Evolutionary conservation across 2,113 vertebrate species (phyloP).

Genomic region (Pollimyrus isidori): DNA sequence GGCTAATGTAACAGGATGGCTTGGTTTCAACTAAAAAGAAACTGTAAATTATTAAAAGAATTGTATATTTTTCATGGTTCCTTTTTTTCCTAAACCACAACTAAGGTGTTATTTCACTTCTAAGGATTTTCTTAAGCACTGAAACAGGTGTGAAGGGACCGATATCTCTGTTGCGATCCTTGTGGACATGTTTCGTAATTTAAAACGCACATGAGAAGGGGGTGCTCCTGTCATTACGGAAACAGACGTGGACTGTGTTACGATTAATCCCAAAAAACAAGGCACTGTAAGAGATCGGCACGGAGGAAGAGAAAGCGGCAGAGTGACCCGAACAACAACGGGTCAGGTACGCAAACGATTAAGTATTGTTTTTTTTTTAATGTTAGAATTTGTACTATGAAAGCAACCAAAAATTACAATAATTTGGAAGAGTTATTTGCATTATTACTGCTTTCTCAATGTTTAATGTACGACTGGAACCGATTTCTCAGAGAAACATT

Average conservation of each 20-base stretch:
- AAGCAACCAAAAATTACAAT: constrained; percentile 49
- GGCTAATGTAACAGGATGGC: constrained; percentile 36
- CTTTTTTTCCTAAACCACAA: constrained; percentile 26
- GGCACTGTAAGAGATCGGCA: constrained; percentile 47
- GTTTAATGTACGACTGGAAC: constrained; percentile 24
- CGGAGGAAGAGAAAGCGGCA: constrained; percentile 40
- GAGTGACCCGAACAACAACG: constrained; percentile 23
- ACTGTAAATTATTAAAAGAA: constrained; percentile 25
- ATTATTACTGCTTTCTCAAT: constrained; percentile 21
- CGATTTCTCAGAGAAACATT: constrained; percentile 39
- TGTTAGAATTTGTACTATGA: constrained; percentile 51
- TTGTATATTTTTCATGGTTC: constrained; percentile 28
- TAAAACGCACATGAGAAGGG: neutral
- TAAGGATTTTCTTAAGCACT: constrained; percentile 16
- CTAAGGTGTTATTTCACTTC: neutral
- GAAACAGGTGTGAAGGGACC: constrained; percentile 25
- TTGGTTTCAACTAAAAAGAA: constrained; percentile 32
- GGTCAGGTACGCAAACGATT: constrained; percentile 35
- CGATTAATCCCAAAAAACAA: neutral
- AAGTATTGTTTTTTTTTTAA: constrained; percentile 60
- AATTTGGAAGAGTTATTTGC: constrained; percentile 34
- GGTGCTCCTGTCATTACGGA: neutral
- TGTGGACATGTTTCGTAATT: neutral
- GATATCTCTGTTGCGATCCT: neutral
- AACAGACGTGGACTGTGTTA: neutral